Evolutionary conservation across 2,797 vertebrate species (phyloP), one percentile per base, ranked within the genome.

Genomic region (Sebastes iracundus): DNA sequence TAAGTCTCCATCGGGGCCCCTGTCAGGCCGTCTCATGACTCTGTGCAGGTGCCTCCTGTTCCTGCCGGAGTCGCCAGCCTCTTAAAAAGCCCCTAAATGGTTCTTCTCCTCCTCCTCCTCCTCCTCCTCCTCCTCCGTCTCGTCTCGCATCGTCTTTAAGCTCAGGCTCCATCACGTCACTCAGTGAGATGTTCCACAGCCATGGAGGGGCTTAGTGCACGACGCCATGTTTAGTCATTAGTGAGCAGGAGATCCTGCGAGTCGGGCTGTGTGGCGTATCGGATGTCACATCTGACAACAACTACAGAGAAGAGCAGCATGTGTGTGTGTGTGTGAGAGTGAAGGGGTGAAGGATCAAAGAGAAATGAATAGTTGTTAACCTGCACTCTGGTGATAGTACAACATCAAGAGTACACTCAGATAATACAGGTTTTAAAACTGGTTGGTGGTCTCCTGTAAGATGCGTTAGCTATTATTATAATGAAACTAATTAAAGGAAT

Each of bases 1-100:
- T 96, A 94, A 94, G 92, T 95, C 92, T 93, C 89, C 68, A 58
- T 28, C 11, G 33, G 62, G 87, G 86, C 87, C 83, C 87, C 82
- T 28, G 75, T 73, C 79, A 5, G 66, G 46, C 79, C 46, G 87
- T 80, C 88, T 87, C 73, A 20, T 89, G 90, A 93, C 88, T 88
- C 81, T 85, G 74, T 86, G 87, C 91, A 94, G 90, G 92, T 93
- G 90, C 81, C 87, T 93, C 75, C 81, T 78, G 79, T 85, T 89
- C 65, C 87, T 88, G 85, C 79, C 66, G 27, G 11, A 80, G 86
- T 82, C 75, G 60, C 84, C 92, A 79, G 78, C 72, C 84, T 68
- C 22, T 67, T 78, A n/a, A 10, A 14, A 18, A 82, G 58, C 38
- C 86, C 81, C 72, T 90, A 83, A 88, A 88, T 86, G 87, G 84